Percentiles rank a stretch among this genome's conserved stretches.
Conservation (phyloP, 2,888 invertebrate genomes). For the Dendrolimus houi region DNA sequence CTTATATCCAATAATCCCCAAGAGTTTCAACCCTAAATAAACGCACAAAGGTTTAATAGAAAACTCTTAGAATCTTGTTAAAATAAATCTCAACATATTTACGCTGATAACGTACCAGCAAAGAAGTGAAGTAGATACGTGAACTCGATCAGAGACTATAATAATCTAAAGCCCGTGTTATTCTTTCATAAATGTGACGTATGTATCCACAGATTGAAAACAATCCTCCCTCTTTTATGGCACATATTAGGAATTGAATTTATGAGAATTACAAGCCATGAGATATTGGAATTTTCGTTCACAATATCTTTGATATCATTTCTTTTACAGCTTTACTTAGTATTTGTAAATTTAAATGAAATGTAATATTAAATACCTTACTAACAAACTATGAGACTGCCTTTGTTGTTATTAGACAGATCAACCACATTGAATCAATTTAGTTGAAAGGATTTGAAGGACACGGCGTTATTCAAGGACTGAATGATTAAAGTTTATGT, state of each 20-base stretch:
- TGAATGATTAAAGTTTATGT: too few relatives aligned
- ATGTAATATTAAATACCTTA: too few relatives aligned
- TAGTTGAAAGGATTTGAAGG: too few relatives aligned
- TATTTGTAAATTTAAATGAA: too few relatives aligned
- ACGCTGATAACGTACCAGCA: constrained; percentile 66
- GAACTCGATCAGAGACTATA: constrained; percentile 62
- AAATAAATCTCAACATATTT: constrained; percentile 65
- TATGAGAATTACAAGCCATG: background rate
- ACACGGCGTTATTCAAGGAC: too few relatives aligned
- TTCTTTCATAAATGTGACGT: constrained; percentile 42
- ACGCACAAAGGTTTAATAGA: constrained; percentile 9
- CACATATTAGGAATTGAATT: background rate
- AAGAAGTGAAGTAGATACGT: constrained; percentile 67
- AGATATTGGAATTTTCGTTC: background rate
- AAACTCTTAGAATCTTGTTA: constrained; percentile 30
- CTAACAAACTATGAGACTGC: too few relatives aligned
- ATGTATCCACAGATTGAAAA: constrained; percentile 26
- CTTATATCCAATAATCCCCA: constrained; percentile 11
- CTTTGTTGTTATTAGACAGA: too few relatives aligned
- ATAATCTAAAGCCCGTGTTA: constrained; percentile 54
- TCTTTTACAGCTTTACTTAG: background rate
- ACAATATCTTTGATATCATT: background rate
- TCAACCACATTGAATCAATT: too few relatives aligned
- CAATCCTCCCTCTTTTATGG: constrained; percentile 13
- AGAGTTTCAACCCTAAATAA: constrained; percentile 32